Percentiles rank a stretch among this genome's conserved stretches.
These are phyloP conservation scores for Amitus sp. DNA, from an alignment of 2,888 invertebrate species.

Conservation along the genomic window DNA sequence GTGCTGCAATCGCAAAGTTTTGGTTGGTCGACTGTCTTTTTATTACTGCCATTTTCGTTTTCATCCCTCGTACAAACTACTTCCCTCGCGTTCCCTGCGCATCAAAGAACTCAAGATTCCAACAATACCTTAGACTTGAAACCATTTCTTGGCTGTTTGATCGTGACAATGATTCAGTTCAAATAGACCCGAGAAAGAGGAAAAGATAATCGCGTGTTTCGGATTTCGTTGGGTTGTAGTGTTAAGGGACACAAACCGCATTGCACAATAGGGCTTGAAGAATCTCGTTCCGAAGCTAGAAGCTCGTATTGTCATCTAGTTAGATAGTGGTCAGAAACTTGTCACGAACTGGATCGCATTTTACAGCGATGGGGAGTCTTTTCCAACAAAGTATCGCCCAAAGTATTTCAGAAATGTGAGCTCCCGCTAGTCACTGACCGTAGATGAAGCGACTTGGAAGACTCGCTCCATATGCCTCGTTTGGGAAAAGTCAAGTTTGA, in stretches of 20 bases:
- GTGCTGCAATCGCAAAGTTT: slow-evolving; percentile 4
- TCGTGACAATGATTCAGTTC: neutral
- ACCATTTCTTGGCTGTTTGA: neutral
- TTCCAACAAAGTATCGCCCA: neutral
- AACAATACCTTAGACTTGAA: too few relatives aligned
- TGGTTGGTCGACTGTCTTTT: slow-evolving; percentile 2
- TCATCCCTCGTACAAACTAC: neutral
- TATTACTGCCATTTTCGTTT: neutral
- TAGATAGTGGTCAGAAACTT: slow-evolving; percentile 1
- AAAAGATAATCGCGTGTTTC: neutral
- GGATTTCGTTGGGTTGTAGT: neutral
- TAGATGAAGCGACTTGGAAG: slow-evolving; percentile 15
- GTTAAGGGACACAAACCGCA: neutral
- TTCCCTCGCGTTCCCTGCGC: neutral
- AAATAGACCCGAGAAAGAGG: neutral
- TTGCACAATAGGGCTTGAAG: neutral
- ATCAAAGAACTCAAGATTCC: neutral
- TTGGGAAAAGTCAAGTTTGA: slow-evolving; percentile 1
- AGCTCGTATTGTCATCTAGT: neutral
- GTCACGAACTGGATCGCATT: neutral
- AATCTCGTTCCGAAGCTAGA: neutral
- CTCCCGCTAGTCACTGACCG: too few relatives aligned
- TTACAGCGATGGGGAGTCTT: too few relatives aligned
- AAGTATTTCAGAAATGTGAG: too few relatives aligned
- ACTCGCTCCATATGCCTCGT: slow-evolving; percentile 15